Conservation (phyloP, 2,797 vertebrate genomes). For the Myripristis murdjan region DNA sequence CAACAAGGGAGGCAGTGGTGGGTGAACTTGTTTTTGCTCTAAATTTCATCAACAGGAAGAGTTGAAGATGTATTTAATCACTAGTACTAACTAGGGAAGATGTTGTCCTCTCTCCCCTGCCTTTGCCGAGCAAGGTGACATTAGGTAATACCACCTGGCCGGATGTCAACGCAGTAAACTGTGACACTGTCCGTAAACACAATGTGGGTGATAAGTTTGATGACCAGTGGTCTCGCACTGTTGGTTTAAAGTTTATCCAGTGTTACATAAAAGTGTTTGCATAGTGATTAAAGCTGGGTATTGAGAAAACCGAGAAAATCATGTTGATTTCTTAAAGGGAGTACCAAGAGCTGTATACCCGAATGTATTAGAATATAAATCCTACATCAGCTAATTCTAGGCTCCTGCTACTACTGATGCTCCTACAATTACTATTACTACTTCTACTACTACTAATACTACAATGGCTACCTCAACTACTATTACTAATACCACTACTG, state of each 20-base stretch:
- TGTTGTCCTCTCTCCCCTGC: background rate
- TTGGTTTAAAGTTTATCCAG: background rate
- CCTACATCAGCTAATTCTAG: no score
- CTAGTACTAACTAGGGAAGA: no score
- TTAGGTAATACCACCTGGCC: background rate
- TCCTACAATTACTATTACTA: no score
- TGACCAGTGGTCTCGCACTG: background rate
- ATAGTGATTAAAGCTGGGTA: background rate
- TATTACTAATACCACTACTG: no score
- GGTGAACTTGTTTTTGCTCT: slow-evolving; percentile 5
- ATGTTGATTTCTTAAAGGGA: no score
- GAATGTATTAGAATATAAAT: no score
- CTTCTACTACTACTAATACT: no score
- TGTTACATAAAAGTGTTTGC: slow-evolving; percentile 18
- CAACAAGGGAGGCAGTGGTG: background rate
- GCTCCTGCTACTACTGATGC: no score
- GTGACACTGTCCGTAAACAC: background rate
- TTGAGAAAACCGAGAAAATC: background rate
- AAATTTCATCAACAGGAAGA: background rate
- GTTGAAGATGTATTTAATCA: background rate
- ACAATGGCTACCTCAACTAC: no score
- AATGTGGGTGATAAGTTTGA: slow-evolving; percentile 11
- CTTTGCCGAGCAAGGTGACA: background rate
- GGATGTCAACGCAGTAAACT: slow-evolving; percentile 4
- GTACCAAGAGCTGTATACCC: no score